Evolutionary conservation across 1,140 invertebrate species (phyloP).

Genomic region (Sycobia sp.): DNA sequence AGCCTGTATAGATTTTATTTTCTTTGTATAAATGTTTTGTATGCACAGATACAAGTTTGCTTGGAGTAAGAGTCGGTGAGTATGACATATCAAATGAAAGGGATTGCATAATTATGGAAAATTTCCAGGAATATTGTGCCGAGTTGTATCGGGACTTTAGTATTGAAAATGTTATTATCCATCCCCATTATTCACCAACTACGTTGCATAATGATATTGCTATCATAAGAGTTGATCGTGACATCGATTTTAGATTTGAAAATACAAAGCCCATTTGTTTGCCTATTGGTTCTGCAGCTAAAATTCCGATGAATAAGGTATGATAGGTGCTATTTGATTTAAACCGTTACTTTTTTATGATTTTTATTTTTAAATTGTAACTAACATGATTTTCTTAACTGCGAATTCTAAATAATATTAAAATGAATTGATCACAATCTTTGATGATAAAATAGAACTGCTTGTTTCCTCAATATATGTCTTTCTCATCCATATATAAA

Average conservation of each 20-base stretch:
- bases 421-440: too few species aligned
- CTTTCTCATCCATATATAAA: too few species aligned
- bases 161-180: conserved; percentile 62
- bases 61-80: conserved; percentile 68
- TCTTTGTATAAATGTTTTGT: too few species aligned
- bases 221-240: conserved; percentile 63
- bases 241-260: conserved; percentile 60
- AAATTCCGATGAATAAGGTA: conserved; percentile 42
- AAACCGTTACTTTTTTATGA: too few species aligned
- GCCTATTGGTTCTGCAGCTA: conserved; percentile 54
- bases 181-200: conserved; percentile 61
- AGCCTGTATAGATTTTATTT: too few species aligned
- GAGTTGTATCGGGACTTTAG: conserved; percentile 66
- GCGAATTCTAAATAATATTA: too few species aligned
- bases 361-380: neutral
- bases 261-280: conserved; percentile 66
- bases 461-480: too few species aligned
- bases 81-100: conserved; percentile 63
- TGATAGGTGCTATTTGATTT: too few species aligned
- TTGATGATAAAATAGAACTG: too few species aligned
- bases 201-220: conserved; percentile 67
- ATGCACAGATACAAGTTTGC: conserved; percentile 31
- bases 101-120: conserved; percentile 65
- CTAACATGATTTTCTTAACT: too few species aligned
- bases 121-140: conserved; percentile 59